Conservation (phyloP, 2,797 vertebrate genomes). For the Enteromius argenteus region DNA sequence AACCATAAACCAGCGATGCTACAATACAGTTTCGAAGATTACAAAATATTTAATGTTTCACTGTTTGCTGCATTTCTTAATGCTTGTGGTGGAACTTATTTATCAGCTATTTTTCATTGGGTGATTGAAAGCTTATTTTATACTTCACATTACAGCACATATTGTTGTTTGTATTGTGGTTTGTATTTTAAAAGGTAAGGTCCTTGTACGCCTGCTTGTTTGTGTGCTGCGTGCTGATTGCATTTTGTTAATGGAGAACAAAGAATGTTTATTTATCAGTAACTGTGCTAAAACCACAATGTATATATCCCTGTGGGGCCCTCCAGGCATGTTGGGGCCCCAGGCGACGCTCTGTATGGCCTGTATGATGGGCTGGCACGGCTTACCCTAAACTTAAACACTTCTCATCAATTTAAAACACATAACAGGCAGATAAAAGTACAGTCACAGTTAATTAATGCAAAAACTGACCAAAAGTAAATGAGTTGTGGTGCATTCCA, state of each 20-base stretch:
- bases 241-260: neutral
- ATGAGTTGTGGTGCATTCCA: neutral
- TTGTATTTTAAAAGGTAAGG: neutral
- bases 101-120: constrained; percentile 2
- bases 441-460: neutral
- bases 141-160: neutral
- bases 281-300: neutral
- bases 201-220: neutral
- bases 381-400: neutral
- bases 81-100: neutral
- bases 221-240: no score
- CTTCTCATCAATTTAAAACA: neutral
- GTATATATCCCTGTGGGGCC: neutral
- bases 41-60: neutral
- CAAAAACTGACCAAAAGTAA: neutral
- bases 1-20: neutral
- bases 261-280: neutral
- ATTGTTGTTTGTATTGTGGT: neutral
- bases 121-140: neutral
- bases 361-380: neutral
- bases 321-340: neutral
- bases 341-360: neutral
- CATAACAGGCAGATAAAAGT: neutral
- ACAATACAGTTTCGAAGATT: neutral
- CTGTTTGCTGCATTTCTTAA: neutral